Conservation (phyloP, 1,140 invertebrate genomes). For the Augochlora pura region DNA sequence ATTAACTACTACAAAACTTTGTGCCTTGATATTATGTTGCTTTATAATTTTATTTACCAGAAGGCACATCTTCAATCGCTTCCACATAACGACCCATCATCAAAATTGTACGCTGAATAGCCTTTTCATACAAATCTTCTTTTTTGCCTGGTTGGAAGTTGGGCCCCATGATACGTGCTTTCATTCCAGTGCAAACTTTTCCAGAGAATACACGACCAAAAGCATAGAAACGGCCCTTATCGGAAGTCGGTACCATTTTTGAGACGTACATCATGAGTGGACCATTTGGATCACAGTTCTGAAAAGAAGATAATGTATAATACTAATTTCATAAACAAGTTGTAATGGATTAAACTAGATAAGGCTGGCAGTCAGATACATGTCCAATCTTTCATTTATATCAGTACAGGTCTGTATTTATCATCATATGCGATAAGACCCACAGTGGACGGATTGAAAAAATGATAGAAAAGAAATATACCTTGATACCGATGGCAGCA, state of each 20-base stretch:
- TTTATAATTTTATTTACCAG: constrained; percentile 82
- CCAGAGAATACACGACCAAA: constrained; percentile 99
- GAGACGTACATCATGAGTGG: constrained; percentile 99
- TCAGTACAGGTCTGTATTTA: constrained; percentile 80
- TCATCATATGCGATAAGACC: constrained; percentile 67
- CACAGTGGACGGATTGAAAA: background rate
- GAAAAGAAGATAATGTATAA: constrained; percentile 69
- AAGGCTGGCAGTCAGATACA: constrained; percentile 68
- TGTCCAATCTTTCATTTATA: constrained; percentile 66
- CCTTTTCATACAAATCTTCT: constrained; percentile 99
- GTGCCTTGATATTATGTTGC: background rate
- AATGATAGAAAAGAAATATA: constrained; percentile 69
- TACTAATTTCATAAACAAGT: background rate
- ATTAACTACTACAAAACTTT: background rate
- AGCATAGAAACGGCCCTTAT: constrained; percentile 99
- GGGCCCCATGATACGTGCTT: constrained; percentile 98
- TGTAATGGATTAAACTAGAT: constrained; percentile 22
- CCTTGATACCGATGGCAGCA: constrained; percentile 93
- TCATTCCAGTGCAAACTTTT: constrained; percentile 96
- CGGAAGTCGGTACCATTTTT: constrained; percentile 99
- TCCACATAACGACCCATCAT: constrained; percentile 99
- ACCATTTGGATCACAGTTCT: constrained; percentile 97
- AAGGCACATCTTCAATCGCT: constrained; percentile 99
- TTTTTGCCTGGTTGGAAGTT: constrained; percentile 99
- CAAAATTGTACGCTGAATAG: constrained; percentile 99